Percentiles rank a stretch among this genome's conserved stretches.
phyloP scores from a whole-genome alignment of 2,888 invertebrate species.

The Iphiclides podalirius region DNA sequence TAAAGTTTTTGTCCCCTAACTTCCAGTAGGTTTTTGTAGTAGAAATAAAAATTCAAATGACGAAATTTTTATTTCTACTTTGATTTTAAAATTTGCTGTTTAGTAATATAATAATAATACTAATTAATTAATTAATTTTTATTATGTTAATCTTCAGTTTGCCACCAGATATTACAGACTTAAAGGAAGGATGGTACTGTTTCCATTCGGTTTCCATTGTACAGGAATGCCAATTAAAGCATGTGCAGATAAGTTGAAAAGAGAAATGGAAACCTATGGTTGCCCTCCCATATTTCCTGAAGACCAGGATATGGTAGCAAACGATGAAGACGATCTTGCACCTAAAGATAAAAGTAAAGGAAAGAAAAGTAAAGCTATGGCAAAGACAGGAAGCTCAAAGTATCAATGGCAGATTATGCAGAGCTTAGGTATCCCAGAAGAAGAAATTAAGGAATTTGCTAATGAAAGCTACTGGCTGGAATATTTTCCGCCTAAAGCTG shows the following conservation, averaged over 20 bases:
- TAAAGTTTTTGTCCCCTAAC: too few species aligned
- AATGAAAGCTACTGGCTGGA: conserved; percentile 96
- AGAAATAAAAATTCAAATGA: too few species aligned
- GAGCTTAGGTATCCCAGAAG: conserved; percentile 91
- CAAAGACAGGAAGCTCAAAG: conserved; percentile 93
- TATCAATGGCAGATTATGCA: conserved; percentile 99
- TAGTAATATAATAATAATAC: too few species aligned
- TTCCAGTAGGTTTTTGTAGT: too few species aligned
- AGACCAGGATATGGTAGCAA: conserved; percentile 67
- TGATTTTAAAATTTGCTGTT: too few species aligned
- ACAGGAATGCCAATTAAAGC: conserved; percentile 99
- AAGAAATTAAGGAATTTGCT: conserved; percentile 96
- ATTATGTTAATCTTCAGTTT: conserved; percentile 82
- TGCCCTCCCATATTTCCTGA: conserved; percentile 95
- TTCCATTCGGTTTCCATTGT: conserved; percentile 99
- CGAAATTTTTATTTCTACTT: too few species aligned
- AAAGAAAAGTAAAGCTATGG: conserved; percentile 97
- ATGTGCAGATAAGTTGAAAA: conserved; percentile 97
- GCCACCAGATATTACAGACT: conserved; percentile 94
- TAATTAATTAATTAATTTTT: too few species aligned
- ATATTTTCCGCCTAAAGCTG: conserved; percentile 96
- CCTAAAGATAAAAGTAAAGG: conserved; percentile 87
- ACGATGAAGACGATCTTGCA: conserved; percentile 77
- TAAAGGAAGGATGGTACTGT: conserved; percentile 93
- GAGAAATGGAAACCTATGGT: conserved; percentile 95